Percentiles rank a stretch among this genome's conserved stretches.
phyloP scores from a whole-genome alignment of 2,797 vertebrate species.

The Arrhamphus sclerolepis region DNA sequence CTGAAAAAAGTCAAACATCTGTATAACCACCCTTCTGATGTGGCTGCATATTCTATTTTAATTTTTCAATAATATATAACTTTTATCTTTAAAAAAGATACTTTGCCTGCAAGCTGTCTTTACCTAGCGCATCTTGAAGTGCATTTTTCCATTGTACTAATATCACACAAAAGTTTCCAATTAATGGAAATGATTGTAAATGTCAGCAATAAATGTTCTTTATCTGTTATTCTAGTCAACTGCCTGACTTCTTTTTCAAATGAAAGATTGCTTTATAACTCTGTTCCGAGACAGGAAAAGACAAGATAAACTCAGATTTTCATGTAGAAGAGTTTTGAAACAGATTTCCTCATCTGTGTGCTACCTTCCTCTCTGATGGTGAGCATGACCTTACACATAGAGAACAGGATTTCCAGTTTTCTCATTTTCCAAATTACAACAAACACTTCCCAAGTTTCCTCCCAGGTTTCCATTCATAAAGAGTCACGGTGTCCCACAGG shows the following conservation, averaged over 20 bases:
- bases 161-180: constrained; percentile 21
- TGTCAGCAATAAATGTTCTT: constrained; percentile 57
- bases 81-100: neutral
- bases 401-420: constrained; percentile 73
- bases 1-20: neutral
- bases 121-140: neutral
- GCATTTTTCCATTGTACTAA: neutral
- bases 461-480: constrained; percentile 58
- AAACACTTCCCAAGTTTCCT: constrained; percentile 57
- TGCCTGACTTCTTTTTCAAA: neutral
- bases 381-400: constrained; percentile 53
- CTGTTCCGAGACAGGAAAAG: neutral
- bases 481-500: constrained; percentile 37
- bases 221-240: constrained; percentile 10
- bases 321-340: constrained; percentile 19
- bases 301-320: neutral
- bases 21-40: neutral
- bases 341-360: constrained; percentile 53
- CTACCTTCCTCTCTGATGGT: constrained; percentile 52
- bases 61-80: constrained; percentile 32
- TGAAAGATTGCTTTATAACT: neutral
- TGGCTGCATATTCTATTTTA: constrained; percentile 16
- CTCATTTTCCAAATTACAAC: constrained; percentile 60
- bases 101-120: constrained; percentile 13
- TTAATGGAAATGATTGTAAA: constrained; percentile 49